Conservation (phyloP, 1,140 invertebrate genomes). For the Drosophila orena region DNA sequence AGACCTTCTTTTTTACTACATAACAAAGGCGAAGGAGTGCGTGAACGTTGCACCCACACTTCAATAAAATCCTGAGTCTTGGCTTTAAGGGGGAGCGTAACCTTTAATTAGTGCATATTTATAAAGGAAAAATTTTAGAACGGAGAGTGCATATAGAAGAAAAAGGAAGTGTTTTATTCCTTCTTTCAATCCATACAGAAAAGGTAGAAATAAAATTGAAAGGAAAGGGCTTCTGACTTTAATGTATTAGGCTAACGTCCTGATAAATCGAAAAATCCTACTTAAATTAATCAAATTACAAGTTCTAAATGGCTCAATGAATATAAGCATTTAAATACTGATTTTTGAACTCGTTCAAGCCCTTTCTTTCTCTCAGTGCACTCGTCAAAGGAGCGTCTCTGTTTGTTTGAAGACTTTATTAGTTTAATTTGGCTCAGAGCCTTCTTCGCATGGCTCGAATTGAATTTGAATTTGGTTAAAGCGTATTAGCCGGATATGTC, state of each 20-base stretch:
- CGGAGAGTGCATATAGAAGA: too few species aligned
- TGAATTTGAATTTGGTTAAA: constrained; percentile 31
- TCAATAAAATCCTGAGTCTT: neutral
- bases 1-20: constrained; percentile 2
- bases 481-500: constrained; percentile 4
- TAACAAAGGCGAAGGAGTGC: neutral
- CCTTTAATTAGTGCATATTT: too few species aligned
- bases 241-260: too few species aligned
- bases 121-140: too few species aligned
- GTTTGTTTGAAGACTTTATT: constrained; percentile 42
- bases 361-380: constrained; percentile 6
- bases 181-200: too few species aligned
- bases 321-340: neutral
- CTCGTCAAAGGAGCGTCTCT: neutral
- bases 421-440: constrained; percentile 37
- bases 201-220: too few species aligned
- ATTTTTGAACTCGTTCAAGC: neutral
- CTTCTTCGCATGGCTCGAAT: constrained; percentile 30
- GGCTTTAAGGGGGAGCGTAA: neutral
- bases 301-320: too few species aligned
- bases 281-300: too few species aligned
- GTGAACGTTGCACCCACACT: constrained; percentile 20
- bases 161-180: too few species aligned
- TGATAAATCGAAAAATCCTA: too few species aligned
- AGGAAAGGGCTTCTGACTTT: too few species aligned